A percentile compares a stretch with the other conserved stretches of the same genome.
phyloP scores from a whole-genome alignment of 1,140 invertebrate species.

The Ladona fulva region DNA sequence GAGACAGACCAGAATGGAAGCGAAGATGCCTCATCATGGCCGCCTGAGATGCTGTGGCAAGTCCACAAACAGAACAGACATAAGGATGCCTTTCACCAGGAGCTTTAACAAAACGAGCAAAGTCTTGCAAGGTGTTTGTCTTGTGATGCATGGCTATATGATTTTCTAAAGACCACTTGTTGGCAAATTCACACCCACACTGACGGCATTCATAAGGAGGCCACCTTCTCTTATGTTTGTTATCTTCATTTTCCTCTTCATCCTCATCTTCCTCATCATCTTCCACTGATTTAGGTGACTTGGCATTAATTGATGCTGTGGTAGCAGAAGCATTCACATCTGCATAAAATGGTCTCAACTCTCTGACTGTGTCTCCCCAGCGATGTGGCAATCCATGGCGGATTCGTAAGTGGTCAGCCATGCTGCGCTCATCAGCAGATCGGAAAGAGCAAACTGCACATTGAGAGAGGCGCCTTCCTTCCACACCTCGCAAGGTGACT shows the following conservation, averaged over 20 bases:
- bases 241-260: neutral
- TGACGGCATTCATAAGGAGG: neutral
- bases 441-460: neutral
- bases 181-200: neutral
- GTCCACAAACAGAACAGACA: neutral
- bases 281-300: neutral
- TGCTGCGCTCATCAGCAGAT: neutral
- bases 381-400: neutral
- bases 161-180: conserved; percentile 6
- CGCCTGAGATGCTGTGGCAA: neutral
- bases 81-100: neutral
- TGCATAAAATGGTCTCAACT: neutral
- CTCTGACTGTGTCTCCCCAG: neutral
- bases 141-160: neutral
- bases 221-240: neutral
- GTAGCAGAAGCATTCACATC: neutral
- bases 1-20: neutral
- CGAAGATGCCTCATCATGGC: neutral
- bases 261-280: neutral
- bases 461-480: neutral
- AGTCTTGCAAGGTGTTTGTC: neutral
- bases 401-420: neutral
- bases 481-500: neutral
- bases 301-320: neutral
- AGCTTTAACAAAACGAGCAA: neutral